A percentile compares a stretch with the other conserved stretches of the same genome.
phyloP scores from a whole-genome alignment of 2,797 vertebrate species.

The Catamblyrhynchus diadema region DNA sequence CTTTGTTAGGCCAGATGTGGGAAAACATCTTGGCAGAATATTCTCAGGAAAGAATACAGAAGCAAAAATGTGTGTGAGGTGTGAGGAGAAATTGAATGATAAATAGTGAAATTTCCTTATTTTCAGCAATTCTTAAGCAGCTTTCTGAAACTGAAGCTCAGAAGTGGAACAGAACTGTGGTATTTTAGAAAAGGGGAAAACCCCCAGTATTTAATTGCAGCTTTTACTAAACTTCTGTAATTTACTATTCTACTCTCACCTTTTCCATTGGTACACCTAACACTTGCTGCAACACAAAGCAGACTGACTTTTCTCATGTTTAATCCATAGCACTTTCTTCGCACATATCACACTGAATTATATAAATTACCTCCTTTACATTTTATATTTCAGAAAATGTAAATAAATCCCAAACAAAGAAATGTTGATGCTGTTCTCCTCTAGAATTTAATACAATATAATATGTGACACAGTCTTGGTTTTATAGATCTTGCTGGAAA shows the following conservation, averaged over 20 bases:
- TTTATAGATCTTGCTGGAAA: not conserved
- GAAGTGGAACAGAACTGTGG: not conserved
- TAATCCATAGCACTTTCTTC: not conserved
- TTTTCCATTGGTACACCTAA: not conserved
- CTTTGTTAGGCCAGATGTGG: not conserved
- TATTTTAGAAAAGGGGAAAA: not conserved
- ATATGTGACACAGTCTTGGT: not conserved
- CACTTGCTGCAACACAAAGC: not conserved
- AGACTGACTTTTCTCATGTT: not conserved
- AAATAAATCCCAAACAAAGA: not conserved
- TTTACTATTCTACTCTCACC: not conserved
- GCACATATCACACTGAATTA: not conserved
- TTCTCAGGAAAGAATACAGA: conserved; percentile 23
- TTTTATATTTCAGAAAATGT: not conserved
- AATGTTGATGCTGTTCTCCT: not conserved
- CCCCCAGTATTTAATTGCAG: not conserved
- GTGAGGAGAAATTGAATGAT: not conserved
- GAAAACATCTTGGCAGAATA: conserved; percentile 10
- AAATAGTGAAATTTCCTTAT: not conserved
- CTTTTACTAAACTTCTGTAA: not conserved
- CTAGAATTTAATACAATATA: not conserved
- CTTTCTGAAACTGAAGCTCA: not conserved
- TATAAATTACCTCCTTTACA: not conserved
- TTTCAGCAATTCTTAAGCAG: not conserved
- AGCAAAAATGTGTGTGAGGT: not conserved